Evolutionary conservation across 2,113 vertebrate species (phyloP), one percentile per base, ranked within the genome.

Genomic region (Myiagra hebetior): DNA sequence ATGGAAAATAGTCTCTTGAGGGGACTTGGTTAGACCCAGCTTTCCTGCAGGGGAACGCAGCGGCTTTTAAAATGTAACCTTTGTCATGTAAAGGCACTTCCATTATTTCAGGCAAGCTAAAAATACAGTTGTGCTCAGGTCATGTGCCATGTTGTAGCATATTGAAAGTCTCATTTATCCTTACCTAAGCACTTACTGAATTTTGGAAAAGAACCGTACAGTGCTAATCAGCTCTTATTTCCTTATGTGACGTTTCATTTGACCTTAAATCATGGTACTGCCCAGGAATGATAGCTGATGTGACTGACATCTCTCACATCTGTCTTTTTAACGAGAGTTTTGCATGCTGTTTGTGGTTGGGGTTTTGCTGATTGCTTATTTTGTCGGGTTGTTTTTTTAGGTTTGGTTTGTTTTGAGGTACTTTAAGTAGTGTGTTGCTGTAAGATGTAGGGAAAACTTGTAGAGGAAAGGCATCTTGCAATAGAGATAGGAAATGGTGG

Each of bases 121-220:
- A 74, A 77, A 16, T 33, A 24, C 21, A 9, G 12, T 15, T 76
- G 27, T 35, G n/a, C 30, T 52, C 27, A 13, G 30, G 20, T 42
- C 12, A 7, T 10, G 41, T 30, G 37, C 28, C 2, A 0, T 35
- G 23, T 31, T 63, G 26, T 46, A 62, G 28, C 7, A 0, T 78
- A 8, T 14, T 10, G 24, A 56, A 72, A 89, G 21, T 23, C 21
- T 63, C 11, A 6, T 42, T 69, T 46, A 27, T 57, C 28, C 10
- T n/a, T 73, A 64, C 33, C 22, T 33, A 33, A 49, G 26, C 10
- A 15, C 28, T 39, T 76, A 6, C 3, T 49, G 46, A 27, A 28
- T 83, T 90, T 88, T 87, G 53, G 37, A 41, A 28, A 52, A 75
- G 11, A 75, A 2, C 44, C 6, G 2, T n/a, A 13, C 4, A 6